Evolutionary conservation across 1,140 invertebrate species (phyloP).

Genomic region (Lasioglossum baleicum): DNA sequence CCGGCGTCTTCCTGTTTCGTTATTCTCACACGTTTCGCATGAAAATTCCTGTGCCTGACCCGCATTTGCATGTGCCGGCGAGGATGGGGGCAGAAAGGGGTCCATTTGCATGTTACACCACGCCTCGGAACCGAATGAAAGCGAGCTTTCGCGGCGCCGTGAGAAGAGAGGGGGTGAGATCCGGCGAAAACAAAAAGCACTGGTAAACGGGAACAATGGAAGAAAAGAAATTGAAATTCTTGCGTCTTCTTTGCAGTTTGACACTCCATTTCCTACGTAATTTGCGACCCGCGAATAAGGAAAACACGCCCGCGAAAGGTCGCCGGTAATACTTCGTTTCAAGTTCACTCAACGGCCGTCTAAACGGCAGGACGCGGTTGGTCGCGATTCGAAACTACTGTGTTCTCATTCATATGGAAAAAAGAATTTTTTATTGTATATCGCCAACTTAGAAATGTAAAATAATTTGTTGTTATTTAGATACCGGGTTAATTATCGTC

Average conservation of each 20-base stretch:
- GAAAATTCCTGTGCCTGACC: conserved; percentile 41
- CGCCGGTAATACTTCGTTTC: background rate
- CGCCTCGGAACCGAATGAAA: conserved; percentile 6
- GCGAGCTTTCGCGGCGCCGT: conserved; percentile 1
- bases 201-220: no score
- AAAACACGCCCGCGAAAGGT: no score
- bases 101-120: conserved; percentile 45
- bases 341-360: background rate
- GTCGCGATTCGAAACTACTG: no score
- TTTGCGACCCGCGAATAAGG: background rate
- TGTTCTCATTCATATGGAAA: no score
- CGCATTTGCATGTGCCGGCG: conserved; percentile 47
- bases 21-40: conserved; percentile 43
- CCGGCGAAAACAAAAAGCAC: conserved; percentile 12
- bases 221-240: background rate
- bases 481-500: no score
- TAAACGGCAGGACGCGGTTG: background rate
- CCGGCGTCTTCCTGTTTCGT: conserved; percentile 34
- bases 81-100: conserved; percentile 6
- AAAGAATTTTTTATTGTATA: no score
- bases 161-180: no score
- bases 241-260: background rate
- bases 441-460: no score
- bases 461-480: no score
- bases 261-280: conserved; percentile 6